Evolutionary conservation across 2,113 vertebrate genomes (phyloP).

Genomic region (Diadophis punctatus): DNA sequence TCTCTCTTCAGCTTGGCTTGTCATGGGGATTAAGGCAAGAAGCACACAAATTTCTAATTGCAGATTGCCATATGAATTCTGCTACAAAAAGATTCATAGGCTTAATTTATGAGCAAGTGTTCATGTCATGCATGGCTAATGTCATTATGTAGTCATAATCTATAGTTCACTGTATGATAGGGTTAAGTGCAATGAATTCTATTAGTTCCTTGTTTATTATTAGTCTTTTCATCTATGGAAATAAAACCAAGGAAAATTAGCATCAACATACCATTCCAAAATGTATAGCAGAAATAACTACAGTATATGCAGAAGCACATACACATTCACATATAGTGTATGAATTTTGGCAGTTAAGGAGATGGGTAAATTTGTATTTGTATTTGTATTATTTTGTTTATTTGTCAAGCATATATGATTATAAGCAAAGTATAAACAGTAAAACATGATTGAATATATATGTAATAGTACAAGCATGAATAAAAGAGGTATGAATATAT

Average conservation of each 20-base stretch:
- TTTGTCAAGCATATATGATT: too few species aligned
- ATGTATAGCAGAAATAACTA: not conserved
- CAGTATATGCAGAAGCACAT: not conserved
- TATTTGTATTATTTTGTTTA: too few species aligned
- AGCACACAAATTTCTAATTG: not conserved
- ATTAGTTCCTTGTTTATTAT: not conserved
- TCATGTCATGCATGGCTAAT: not conserved
- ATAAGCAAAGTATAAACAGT: too few species aligned
- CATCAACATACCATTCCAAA: not conserved
- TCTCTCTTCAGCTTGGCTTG: not conserved
- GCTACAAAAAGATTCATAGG: not conserved
- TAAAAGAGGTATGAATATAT: too few species aligned
- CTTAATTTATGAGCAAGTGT: not conserved
- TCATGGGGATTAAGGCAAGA: not conserved
- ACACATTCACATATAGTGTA: not conserved
- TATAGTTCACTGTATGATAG: not conserved
- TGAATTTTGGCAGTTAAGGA: not conserved
- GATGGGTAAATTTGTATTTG: not conserved
- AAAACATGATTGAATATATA: too few species aligned
- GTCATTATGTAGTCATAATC: not conserved
- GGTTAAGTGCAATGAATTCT: not conserved
- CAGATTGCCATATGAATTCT: not conserved
- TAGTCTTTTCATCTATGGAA: not conserved
- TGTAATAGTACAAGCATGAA: too few species aligned
- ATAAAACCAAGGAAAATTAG: not conserved